Evolutionary conservation across 2,888 invertebrate genomes (phyloP).

Genomic region (Osmoderma eremita): DNA sequence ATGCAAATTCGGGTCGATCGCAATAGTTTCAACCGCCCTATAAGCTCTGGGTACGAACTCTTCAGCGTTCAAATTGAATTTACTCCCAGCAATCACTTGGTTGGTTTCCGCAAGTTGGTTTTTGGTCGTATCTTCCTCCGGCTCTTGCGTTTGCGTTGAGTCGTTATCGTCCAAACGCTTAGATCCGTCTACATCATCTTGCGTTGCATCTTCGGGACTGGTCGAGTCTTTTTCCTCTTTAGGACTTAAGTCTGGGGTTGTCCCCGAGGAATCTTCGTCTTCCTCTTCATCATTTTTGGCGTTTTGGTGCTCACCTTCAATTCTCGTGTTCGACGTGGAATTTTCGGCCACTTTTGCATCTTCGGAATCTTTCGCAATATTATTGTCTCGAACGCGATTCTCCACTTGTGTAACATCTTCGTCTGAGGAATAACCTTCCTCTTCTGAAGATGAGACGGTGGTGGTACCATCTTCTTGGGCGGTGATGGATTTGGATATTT

Average conservation of each 20-base stretch:
- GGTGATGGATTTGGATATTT: slow-evolving; percentile 47
- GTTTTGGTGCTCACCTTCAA: slow-evolving; percentile 15
- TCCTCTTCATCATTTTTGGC: slow-evolving; percentile 8
- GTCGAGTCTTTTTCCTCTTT: too few species aligned
- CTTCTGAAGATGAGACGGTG: slow-evolving; percentile 45
- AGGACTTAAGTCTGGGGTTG: background rate
- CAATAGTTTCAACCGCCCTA: slow-evolving; percentile 50
- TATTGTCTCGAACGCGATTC: slow-evolving; percentile 24
- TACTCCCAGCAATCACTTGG: slow-evolving; percentile 5
- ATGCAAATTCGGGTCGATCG: slow-evolving; percentile 52
- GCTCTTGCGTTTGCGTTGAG: background rate
- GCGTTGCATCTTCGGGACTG: slow-evolving; percentile 15
- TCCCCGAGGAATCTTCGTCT: slow-evolving; percentile 3
- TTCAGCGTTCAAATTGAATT: slow-evolving; percentile 59
- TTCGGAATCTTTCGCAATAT: background rate
- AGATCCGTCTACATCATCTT: background rate
- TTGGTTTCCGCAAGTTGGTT: background rate
- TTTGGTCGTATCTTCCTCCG: background rate
- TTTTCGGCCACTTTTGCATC: background rate
- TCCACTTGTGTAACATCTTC: slow-evolving; percentile 47
- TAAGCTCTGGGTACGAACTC: slow-evolving; percentile 62
- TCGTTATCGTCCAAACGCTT: slow-evolving; percentile 23
- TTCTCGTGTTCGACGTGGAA: background rate
- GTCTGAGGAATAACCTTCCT: slow-evolving; percentile 47
- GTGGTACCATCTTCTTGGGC: slow-evolving; percentile 40